Base-by-base conservation (phyloP, 2,888 invertebrate species). In the Sphaerophoria rueppellii region DNA sequence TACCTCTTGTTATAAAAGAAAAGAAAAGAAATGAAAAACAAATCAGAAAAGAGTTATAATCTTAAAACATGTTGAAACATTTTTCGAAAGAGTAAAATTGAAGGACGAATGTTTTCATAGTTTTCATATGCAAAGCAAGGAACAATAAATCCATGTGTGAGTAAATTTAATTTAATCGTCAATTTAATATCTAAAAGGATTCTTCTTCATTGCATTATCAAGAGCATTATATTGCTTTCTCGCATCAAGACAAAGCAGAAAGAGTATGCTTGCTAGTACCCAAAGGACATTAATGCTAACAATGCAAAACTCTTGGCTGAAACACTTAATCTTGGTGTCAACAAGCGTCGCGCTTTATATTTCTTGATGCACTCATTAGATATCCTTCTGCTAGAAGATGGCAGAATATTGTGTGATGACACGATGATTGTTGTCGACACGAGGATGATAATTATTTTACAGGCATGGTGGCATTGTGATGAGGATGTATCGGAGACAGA, bases 261-360 rank as follows among this genome's bases (percentile, higher is more conserved):
- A 12, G 16, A 34, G 32, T 43, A 43, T 60, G 11, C 9, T 60
- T 40, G 58, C 52, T 48, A 2, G 24, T 24, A 43, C 35, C 55
- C 71, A 58, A 65, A 72, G 67, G 60, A 72, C 24, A 40, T 54
- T 67, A 40, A 50, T 65, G 72, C 76, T 48, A 72, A 65, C 76
- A 67, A 72, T 72, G 77, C 81, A 67, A 60, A 77, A 50, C 55
- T 67, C 63, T 48, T 67, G 6, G 35, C 9, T 35, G 54, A 54
- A 67, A 67, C 72, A 77, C 76, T 82, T 76, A 77, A 76, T 76
- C 77, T 61, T 71, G 58, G 54, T 77, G 72, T 72, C 81, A 82
- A 76, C 71, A 67, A 76, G 14, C 65, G 52, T 60, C 58, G 71
- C 24, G 43, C 65, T 75, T 71, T 58, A 67, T 76, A 65, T 67